Evolutionary conservation across 1,140 invertebrate genomes (phyloP), one percentile per base, ranked within the genome.

Genomic region (Polypedilum pembai): DNA sequence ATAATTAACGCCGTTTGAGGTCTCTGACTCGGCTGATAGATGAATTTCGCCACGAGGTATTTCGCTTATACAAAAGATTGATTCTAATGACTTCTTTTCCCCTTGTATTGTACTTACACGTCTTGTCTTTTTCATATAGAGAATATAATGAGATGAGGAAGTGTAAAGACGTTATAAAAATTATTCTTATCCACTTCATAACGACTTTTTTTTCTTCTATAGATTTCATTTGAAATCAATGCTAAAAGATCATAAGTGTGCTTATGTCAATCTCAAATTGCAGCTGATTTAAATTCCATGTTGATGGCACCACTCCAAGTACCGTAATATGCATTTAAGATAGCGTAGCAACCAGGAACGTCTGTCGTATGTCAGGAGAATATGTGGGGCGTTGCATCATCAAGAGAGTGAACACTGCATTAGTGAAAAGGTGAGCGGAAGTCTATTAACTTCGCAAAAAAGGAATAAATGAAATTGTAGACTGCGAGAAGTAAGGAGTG

Each of bases 1-100:
- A 69, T 69, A 69, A 69, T 69, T 69, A 69, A 69, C 65, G 20
- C 65, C 17, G 65, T 69, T 69, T 69, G 65, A 7, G 65, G 65
- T 69, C 65, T 17, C n/a, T 56, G 10, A 15, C 10, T 56, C 45
- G 10, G 10, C 45, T 56, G 10, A 33, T 33, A 33, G 5, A 33
- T 33, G 24, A 33, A 33, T 33, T 8, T 66, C 65, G 65, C 17
- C 17, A 69, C 18, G 63, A 69, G 65, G 65, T 18, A 69, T 20
- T 56, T 56, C 45, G 4, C 65, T 18, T 20, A 18, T 8, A 20
- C 17, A 69, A 69, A 69, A 69, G 18, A 20, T 10, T 69, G 65
- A 69, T 69, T 69, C 20, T 69, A 69, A 69, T 69, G 65, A 69
- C 20, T 69, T 21, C 17, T 18, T 20, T 69, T 69, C 65, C 65